phyloP scores from a whole-genome alignment of 2,888 invertebrate genomes.

The Laothoe populi region DNA sequence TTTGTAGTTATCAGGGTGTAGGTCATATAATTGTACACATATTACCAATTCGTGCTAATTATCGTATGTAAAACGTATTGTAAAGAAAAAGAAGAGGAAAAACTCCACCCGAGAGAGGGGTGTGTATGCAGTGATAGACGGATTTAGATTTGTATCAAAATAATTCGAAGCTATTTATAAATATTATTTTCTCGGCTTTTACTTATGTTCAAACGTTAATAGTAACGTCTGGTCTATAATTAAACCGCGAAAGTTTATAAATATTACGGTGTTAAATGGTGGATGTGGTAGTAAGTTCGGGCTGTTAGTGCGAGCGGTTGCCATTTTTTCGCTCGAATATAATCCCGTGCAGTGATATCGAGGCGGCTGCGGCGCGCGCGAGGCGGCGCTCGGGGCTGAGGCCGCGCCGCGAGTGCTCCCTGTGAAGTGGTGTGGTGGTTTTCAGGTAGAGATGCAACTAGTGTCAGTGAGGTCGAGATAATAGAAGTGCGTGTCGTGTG shows the following conservation, averaged over 20 bases:
- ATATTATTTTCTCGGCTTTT: constrained; percentile 85
- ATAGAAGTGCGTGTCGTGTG: constrained; percentile 82
- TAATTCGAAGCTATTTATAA: constrained; percentile 85
- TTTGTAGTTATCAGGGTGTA: constrained; percentile 85
- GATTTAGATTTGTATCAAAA: constrained; percentile 84
- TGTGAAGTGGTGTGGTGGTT: constrained; percentile 61
- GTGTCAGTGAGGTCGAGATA: constrained; percentile 82
- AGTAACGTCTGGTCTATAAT: constrained; percentile 84
- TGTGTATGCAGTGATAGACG: constrained; percentile 83
- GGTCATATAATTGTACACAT: constrained; percentile 81
- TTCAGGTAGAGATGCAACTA: constrained; percentile 79
- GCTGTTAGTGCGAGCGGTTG: constrained; percentile 77
- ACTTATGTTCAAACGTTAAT: constrained; percentile 84
- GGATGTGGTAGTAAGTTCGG: constrained; percentile 70
- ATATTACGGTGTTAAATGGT: constrained; percentile 81
- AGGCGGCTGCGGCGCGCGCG: constrained; percentile 52
- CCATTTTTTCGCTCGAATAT: constrained; percentile 80
- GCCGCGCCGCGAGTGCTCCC: constrained; percentile 31
- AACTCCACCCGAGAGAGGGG: constrained; percentile 80
- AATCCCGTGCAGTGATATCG: constrained; percentile 70
- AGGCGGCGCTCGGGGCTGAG: constrained; percentile 50
- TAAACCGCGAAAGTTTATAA: constrained; percentile 84
- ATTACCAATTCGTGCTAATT: constrained; percentile 77
- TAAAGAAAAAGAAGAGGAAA: constrained; percentile 78
- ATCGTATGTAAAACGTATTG: constrained; percentile 69